Evolutionary conservation across 2,113 vertebrate genomes (phyloP).

Genomic region (Tachycineta bicolor): DNA sequence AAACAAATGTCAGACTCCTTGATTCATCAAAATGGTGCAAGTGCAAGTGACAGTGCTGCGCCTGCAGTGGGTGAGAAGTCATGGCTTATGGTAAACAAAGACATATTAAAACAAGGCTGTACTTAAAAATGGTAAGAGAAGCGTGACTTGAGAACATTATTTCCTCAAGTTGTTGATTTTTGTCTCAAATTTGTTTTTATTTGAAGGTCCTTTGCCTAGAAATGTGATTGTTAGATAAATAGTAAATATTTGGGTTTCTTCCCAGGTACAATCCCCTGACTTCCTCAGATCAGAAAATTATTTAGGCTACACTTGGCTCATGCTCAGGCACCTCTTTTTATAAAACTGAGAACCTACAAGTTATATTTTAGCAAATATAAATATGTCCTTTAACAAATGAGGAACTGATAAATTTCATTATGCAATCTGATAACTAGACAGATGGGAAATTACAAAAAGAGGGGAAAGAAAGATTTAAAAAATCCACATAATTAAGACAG

Average conservation of each 20-base stretch:
- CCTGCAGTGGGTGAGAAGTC: neutral
- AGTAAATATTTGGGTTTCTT: neutral
- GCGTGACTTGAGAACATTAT: neutral
- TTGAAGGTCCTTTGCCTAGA: neutral
- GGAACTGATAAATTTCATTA: neutral
- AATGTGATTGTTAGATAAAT: neutral
- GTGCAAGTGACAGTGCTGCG: neutral
- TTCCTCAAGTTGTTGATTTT: neutral
- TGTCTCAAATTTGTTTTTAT: neutral
- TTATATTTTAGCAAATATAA: neutral
- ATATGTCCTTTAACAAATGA: neutral
- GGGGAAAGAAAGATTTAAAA: neutral
- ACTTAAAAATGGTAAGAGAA: neutral
- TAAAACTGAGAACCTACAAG: neutral
- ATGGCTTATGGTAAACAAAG: neutral
- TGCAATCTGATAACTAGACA: neutral
- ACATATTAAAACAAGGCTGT: neutral
- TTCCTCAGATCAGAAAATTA: neutral
- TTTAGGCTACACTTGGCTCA: neutral
- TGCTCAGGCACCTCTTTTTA: neutral
- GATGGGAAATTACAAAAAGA: neutral
- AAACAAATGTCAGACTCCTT: neutral
- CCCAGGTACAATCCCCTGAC: neutral
- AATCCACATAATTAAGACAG: neutral
- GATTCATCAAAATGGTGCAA: neutral